Base-by-base conservation (phyloP, 2,797 vertebrate genomes). In the Notolepis coatsorum region DNA sequence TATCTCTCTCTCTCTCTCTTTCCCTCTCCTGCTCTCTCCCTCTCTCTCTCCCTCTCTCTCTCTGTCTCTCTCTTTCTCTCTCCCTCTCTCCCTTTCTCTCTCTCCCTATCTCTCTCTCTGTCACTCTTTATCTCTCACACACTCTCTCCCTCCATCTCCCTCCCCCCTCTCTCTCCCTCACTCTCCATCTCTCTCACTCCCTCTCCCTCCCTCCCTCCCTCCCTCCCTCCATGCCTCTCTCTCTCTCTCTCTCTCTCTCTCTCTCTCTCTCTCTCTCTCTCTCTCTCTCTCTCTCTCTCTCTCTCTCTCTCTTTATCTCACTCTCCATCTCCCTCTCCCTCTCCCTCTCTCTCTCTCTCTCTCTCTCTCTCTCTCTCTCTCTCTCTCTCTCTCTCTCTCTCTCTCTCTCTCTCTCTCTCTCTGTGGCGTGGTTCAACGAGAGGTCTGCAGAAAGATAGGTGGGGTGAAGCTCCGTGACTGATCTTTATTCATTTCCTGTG, bases 361-460 rank as follows among this genome's bases (percentile, higher is more conserved):
- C 12, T 10, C 17, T 42, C 13, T 42, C 39, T 42, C 13, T 42
- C 7, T 15, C 17, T 42, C 39, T 8, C 39, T 42, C 7, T 42
- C 39, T 42, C 39, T 42, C 39, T 20, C 3, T 17, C 39, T 42
- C 39, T 17, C 3, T 20, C 17, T 9, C 15, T 42, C 39, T 42
- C 39, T 20, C 4, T n/a, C n/a, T n/a, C n/a, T n/a, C 24, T 38
- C 24, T 71, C 18, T 52, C 25, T 58, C 10, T 43, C 31, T 45
- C 43, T 68, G 55, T 50, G 21, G 27, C 61, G 51, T 42, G 62
- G 57, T 74, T 81, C 64, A 71, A 10, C 54, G 23, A 18, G 12
- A 65, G 52, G 68, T 69, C 63, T 57, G 48, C 46, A 3, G 33
- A 54, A 53, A 52, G 50, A 67, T 24, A 77, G 54, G 67, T 65